Conservation (phyloP, 2,888 invertebrate species). For the Platerodrilus igneus region DNA sequence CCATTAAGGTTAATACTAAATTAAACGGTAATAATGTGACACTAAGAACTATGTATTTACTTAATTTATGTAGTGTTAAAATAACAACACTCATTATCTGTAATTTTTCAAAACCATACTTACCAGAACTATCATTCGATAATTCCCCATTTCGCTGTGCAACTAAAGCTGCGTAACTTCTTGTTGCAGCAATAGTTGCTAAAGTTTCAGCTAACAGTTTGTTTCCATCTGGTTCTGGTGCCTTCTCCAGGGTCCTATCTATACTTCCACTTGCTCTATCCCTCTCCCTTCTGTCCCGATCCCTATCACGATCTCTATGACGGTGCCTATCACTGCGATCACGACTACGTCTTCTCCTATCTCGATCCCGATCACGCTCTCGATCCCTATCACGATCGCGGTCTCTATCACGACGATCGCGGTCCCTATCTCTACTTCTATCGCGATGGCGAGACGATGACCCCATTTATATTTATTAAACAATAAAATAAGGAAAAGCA, state of each 20-base stretch:
- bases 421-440: constrained; percentile 26
- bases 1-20: background rate
- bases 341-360: constrained; percentile 33
- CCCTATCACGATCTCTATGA: constrained; percentile 21
- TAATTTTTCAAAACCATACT: too few species aligned
- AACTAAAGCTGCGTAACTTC: constrained; percentile 51
- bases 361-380: constrained; percentile 38
- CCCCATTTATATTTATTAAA: too few species aligned
- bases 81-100: too few species aligned
- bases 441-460: constrained; percentile 43
- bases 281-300: constrained; percentile 22
- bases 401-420: constrained; percentile 39
- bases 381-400: constrained; percentile 40
- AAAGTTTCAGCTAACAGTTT: constrained; percentile 52
- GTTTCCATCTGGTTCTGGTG: constrained; percentile 44
- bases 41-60: constrained; percentile 1
- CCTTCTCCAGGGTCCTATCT: constrained; percentile 35
- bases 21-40: background rate
- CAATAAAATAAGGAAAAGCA: too few species aligned
- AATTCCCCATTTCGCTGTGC: constrained; percentile 39
- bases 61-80: background rate
- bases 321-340: constrained; percentile 29
- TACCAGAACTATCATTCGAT: constrained; percentile 30
- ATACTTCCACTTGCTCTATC: constrained; percentile 34
- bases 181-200: constrained; percentile 49